Percentiles rank a stretch among this genome's conserved stretches.
These are phyloP conservation scores for Heliconius erato DNA, from an alignment of 2,888 invertebrate genomes.

Conservation along the genomic window DNA sequence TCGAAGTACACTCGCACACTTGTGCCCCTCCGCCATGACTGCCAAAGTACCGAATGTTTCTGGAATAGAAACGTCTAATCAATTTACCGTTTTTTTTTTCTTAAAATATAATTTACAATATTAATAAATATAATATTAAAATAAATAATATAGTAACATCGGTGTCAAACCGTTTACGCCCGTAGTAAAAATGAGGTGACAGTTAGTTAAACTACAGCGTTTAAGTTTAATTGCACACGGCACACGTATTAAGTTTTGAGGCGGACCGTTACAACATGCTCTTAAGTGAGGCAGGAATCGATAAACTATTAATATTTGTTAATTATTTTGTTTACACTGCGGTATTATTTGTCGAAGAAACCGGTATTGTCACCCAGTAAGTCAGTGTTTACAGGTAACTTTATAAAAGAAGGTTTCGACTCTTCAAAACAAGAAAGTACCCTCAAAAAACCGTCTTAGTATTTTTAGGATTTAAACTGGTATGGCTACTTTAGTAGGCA, in stretches of 20 bases:
- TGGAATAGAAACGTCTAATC: not conserved
- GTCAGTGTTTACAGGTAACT: no score
- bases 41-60: no score
- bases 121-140: conserved; percentile 1
- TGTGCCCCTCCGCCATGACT: no score
- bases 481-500: no score
- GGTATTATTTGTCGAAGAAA: not conserved
- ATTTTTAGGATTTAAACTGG: no score
- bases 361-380: not conserved
- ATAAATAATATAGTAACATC: conserved; percentile 20
- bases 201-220: conserved; percentile 24
- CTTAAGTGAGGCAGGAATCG: conserved; percentile 7
- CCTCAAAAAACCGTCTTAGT: no score
- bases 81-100: not conserved
- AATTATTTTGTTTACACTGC: not conserved
- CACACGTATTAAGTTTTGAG: conserved; percentile 25
- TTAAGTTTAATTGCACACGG: conserved; percentile 21
- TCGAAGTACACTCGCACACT: no score
- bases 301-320: conserved; percentile 13
- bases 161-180: conserved; percentile 9
- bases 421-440: no score
- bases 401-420: no score
- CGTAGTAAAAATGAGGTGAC: conserved; percentile 23
- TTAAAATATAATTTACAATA: not conserved
- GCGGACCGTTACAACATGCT: conserved; percentile 14